Conservation (phyloP, 2,113 vertebrate genomes). For the Campylorhamphus procurvoides region DNA sequence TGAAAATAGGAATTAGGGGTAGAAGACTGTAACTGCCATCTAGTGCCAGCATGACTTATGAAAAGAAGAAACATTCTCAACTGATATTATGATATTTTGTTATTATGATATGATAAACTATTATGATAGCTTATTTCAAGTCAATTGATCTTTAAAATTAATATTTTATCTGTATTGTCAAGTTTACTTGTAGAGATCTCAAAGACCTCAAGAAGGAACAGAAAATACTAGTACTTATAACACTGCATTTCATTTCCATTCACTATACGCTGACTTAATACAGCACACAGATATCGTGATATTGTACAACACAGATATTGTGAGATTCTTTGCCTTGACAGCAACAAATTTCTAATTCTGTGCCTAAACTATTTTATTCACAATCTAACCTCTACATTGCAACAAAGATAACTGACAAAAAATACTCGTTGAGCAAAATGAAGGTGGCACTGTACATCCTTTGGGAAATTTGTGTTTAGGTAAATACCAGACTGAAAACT, state of each 20-base stretch:
- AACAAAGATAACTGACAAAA: neutral
- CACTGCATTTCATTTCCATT: neutral
- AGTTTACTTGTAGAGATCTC: neutral
- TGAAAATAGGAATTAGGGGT: neutral
- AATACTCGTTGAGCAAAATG: neutral
- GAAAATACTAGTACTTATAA: neutral
- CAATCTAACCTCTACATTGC: neutral
- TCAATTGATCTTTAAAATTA: neutral
- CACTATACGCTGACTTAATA: neutral
- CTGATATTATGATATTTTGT: neutral
- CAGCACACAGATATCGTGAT: neutral
- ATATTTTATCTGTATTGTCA: neutral
- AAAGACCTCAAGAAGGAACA: neutral
- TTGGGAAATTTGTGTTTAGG: neutral
- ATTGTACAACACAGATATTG: neutral
- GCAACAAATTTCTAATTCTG: neutral
- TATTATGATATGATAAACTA: neutral
- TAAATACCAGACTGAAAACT: neutral
- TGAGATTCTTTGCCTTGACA: neutral
- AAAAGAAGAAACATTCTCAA: neutral
- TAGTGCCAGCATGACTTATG: neutral
- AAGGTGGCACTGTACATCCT: neutral
- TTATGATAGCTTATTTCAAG: neutral
- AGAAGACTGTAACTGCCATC: neutral
- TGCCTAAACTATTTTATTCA: neutral